phyloP scores from a whole-genome alignment of 2,113 vertebrate species.

The Rhinolophus sinicus region DNA sequence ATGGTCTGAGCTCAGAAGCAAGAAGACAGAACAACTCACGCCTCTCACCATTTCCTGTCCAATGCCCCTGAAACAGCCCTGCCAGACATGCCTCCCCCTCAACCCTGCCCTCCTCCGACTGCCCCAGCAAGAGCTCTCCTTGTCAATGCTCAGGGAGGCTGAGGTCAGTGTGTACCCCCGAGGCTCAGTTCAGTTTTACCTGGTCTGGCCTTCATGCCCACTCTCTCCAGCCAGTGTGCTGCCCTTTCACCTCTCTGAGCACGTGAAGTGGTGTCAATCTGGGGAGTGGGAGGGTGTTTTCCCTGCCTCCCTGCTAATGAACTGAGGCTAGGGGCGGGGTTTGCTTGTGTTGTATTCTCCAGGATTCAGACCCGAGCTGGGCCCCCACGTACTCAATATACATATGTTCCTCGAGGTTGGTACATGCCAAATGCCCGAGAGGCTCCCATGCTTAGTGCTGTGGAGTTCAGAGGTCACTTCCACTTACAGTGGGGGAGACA shows the following conservation, averaged over 20 bases:
- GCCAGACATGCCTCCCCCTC: accelerated
- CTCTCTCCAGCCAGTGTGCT: neutral
- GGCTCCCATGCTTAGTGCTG: neutral
- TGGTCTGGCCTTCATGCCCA: neutral
- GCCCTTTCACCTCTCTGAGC: neutral
- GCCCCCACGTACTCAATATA: neutral
- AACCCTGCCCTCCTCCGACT: neutral
- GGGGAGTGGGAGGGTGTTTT: neutral
- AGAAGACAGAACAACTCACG: neutral
- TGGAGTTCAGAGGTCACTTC: neutral
- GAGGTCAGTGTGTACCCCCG: neutral
- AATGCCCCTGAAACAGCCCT: too few relatives aligned
- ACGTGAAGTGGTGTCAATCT: neutral
- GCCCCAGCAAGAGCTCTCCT: neutral
- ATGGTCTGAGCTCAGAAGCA: neutral
- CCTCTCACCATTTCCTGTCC: neutral
- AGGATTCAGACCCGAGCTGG: neutral
- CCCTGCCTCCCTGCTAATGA: neutral
- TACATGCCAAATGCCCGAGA: neutral
- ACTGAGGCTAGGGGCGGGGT: neutral
- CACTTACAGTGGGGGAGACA: neutral
- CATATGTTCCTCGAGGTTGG: neutral
- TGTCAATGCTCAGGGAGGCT: neutral
- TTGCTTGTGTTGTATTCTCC: neutral
- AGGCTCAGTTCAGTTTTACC: neutral